phyloP scores from a whole-genome alignment of 2,888 invertebrate species.

The Lomographa bimaculata region DNA sequence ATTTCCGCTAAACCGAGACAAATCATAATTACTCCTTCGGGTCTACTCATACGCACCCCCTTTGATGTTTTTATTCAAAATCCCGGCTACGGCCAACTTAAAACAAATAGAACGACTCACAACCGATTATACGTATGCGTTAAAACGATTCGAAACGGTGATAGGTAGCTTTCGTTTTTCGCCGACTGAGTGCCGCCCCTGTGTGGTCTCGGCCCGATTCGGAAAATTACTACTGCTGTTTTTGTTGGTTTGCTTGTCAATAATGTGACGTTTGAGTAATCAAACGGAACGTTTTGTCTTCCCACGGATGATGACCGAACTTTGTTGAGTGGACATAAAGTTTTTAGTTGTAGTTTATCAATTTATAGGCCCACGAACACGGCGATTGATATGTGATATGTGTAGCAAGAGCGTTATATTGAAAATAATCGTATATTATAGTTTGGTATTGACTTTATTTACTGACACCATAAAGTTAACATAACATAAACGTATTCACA shows the following conservation, averaged over 20 bases:
- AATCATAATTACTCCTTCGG: constrained; percentile 81
- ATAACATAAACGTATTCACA: too few relatives aligned
- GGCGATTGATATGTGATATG: too few relatives aligned
- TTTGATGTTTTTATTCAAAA: constrained; percentile 82
- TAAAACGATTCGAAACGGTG: constrained; percentile 79
- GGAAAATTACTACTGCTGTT: constrained; percentile 52
- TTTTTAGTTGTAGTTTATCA: too few relatives aligned
- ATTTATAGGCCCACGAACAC: too few relatives aligned
- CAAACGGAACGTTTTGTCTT: constrained; percentile 50
- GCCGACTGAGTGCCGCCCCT: constrained; percentile 59
- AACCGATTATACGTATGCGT: constrained; percentile 79
- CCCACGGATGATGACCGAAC: constrained; percentile 36
- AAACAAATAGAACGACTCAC: constrained; percentile 80
- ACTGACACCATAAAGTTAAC: too few relatives aligned
- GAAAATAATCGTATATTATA: too few relatives aligned
- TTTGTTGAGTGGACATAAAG: too few relatives aligned
- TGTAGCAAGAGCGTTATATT: too few relatives aligned
- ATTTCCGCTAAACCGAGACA: constrained; percentile 80
- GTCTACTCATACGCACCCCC: constrained; percentile 73
- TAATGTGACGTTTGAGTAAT: constrained; percentile 58
- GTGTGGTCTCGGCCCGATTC: constrained; percentile 56
- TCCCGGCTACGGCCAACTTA: constrained; percentile 78
- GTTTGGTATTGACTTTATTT: too few relatives aligned
- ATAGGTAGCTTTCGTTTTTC: constrained; percentile 70
- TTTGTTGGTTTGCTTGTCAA: constrained; percentile 55